Evolutionary conservation across 1,140 invertebrate genomes (phyloP), one percentile per base, ranked within the genome.

Genomic region (Lepidurus couesii): DNA sequence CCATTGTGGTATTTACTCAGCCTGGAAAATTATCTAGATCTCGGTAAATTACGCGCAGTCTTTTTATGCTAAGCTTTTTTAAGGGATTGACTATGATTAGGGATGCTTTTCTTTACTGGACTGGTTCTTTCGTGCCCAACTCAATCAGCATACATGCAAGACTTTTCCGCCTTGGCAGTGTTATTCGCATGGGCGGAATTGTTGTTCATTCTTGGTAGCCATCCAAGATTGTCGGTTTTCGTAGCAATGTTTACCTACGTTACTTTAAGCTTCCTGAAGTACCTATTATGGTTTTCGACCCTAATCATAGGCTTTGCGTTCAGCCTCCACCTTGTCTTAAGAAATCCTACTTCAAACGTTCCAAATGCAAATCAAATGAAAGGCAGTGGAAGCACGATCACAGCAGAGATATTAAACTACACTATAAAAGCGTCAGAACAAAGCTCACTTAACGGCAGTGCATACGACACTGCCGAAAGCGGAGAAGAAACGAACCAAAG

Each of bases 201-300:
- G n/a, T 89, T 94, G 1, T 84, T 94, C 6, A 83, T 94, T 0
- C 89, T 94, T 44, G 92, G 92, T 6, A 90, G 92, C 80, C 92
- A 92, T 1, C 89, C 89, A 7, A 83, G 88, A 75, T 84, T 91
- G 24, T 92, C 92, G 3, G 93, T 90, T 5, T 89, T 92, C 80
- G 91, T 94, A 79, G 90, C 93, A 26, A 93, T 93, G 90, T 86
- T 94, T 65, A 89, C 89, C 81, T 92, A 89, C 0, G 92, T 94
- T 0, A 91, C 91, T 0, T 88, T 88, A 82, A 94, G 91, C 80
- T 94, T 94, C 81, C 87, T 92, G 10, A 91, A 92, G 82, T 93
- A 93, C 80, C 86, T 95, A 4, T 84, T 90, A 1, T 91, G 92
- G 84, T 94, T 94, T 83, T 90, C 90, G 1, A 90, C 93, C 80